Base-by-base conservation (phyloP, 64 coral and sea anemone species). In the Montipora foliosa region DNA sequence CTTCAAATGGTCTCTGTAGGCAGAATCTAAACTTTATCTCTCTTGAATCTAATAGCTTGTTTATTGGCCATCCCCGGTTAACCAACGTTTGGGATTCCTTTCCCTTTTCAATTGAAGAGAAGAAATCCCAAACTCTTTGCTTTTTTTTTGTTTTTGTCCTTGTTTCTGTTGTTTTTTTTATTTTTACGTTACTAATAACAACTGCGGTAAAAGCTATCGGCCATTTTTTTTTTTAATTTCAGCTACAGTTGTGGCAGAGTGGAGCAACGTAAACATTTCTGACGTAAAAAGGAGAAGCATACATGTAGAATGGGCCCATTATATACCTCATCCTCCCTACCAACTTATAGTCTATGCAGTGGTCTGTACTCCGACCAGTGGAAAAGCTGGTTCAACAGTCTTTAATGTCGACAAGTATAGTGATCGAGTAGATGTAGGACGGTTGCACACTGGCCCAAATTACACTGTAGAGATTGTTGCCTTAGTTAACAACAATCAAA, bases 331-430 rank as follows among this genome's bases (percentile, higher is more conserved):
- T 49, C 3, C 5, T 49, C 14, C 46, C 1, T 8, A n/a, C 15
- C 37, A 48, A 49, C 17, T 85, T 6, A 1, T 20, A 12, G 6
- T 46, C 15, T 85, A 85, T 70, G 66, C 82, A 48, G 66, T 85
- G 5, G 82, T 85, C 8, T 85, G 82, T 49, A 85, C 82, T n/a
- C 82, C 82, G 49, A 71, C 82, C 19, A 5, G 20, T 68, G 14
- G n/a, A 13, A 29, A 49, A 14, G 45, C 44, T 50, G 82, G 66
- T 4, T 59, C 82, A 71, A 70, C 82, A 16, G 17, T 71, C 6
- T 4, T 13, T 22, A 85, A 47, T 46, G 45, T 85, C 44, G 6
- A 49, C 0, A 21, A 49, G 5, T 17, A 3, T 21, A 11, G 44
- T 1, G 11, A 70, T 47, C 46, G 46, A 6, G n/a, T 59, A 3